Percentiles rank a stretch among this genome's conserved stretches.
These are phyloP conservation scores for Ennomos erosarius DNA, from an alignment of 2,888 invertebrate genomes.

Conservation along the genomic window DNA sequence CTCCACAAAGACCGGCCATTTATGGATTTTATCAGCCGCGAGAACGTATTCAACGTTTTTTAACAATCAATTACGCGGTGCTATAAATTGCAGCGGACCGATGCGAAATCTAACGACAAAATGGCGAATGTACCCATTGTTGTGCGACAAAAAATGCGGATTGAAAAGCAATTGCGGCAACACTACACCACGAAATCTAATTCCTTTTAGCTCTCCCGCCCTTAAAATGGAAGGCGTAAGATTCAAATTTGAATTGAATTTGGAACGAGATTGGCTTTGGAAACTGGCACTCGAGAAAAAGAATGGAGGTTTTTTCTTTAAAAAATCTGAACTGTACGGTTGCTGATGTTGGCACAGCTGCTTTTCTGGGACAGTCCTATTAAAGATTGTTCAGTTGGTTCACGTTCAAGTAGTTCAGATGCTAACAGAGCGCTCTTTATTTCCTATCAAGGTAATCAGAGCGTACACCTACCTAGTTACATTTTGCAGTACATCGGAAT, in stretches of 20 bases:
- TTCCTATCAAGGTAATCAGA: slow-evolving; percentile 21
- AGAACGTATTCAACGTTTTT: slow-evolving; percentile 51
- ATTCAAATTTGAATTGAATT: slow-evolving; percentile 33
- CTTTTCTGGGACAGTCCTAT: slow-evolving; percentile 52
- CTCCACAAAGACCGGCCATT: slow-evolving; percentile 49
- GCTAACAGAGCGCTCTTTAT: slow-evolving; percentile 35
- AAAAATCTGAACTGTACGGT: slow-evolving; percentile 46
- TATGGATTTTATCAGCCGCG: slow-evolving; percentile 55
- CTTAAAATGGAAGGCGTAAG: slow-evolving; percentile 19
- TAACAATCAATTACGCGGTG: slow-evolving; percentile 57
- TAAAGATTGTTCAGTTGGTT: slow-evolving; percentile 39
- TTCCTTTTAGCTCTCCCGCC: slow-evolving; percentile 11
- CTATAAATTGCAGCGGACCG: slow-evolving; percentile 59
- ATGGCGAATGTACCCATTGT: slow-evolving; percentile 54
- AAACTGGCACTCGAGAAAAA: slow-evolving; percentile 52
- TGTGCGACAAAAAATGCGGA: slow-evolving; percentile 53
- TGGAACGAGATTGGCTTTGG: slow-evolving; percentile 46
- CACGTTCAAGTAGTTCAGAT: slow-evolving; percentile 28
- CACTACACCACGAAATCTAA: slow-evolving; percentile 28
- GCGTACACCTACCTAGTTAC: background rate
- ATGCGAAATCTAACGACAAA: slow-evolving; percentile 56
- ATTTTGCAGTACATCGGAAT: too few species aligned
- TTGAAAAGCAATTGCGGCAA: slow-evolving; percentile 51
- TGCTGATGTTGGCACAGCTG: slow-evolving; percentile 67
- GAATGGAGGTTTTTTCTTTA: slow-evolving; percentile 54